Evolutionary conservation across 2,797 vertebrate species (phyloP).

Genomic region (Australoheros facetus): DNA sequence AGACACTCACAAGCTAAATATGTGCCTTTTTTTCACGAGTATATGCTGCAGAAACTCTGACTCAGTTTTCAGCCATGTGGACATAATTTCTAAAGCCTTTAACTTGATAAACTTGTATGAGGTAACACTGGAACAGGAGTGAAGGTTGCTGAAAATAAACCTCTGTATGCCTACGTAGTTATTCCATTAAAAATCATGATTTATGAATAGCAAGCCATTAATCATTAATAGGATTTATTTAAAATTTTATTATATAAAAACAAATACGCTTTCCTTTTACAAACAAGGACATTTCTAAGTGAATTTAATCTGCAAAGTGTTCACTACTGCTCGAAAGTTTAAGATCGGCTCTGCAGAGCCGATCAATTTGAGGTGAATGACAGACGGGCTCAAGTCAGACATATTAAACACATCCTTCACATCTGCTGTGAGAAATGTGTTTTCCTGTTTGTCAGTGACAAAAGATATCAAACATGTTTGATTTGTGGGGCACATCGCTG

Average conservation of each 20-base stretch:
- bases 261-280: neutral
- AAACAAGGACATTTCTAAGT: neutral
- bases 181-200: neutral
- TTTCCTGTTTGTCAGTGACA: neutral
- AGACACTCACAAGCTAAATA: neutral
- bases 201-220: neutral
- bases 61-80: neutral
- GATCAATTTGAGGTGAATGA: neutral
- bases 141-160: neutral
- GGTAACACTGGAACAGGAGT: neutral
- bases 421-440: neutral
- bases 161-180: neutral
- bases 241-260: neutral
- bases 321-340: neutral
- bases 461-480: neutral
- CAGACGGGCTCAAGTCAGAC: neutral
- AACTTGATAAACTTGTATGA: rapidly evolving
- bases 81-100: neutral
- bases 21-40: neutral
- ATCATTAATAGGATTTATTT: neutral
- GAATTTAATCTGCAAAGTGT: neutral
- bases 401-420: neutral
- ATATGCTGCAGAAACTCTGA: neutral
- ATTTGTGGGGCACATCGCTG: neutral
- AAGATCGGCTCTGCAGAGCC: neutral